These are phyloP conservation scores for Gymnosoma rotundatum DNA, from an alignment of 2,888 invertebrate genomes.

Conservation along the genomic window DNA sequence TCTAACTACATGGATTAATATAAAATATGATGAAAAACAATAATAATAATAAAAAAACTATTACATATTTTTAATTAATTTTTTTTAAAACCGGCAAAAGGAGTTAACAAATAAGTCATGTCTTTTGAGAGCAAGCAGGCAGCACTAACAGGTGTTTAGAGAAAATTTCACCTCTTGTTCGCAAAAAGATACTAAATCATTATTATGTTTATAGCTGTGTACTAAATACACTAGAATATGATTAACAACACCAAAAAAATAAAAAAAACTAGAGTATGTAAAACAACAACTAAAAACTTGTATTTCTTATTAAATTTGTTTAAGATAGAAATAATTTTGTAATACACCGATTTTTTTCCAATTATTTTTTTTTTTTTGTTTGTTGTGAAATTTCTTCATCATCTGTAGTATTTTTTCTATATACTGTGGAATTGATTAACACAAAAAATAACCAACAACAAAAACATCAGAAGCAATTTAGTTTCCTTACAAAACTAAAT, in stretches of 20 bases:
- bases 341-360: no score
- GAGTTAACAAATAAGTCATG: slow-evolving; percentile 41
- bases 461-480: slow-evolving; percentile 1
- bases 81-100: slow-evolving; percentile 45
- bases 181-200: not conserved
- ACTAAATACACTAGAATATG: slow-evolving; percentile 32
- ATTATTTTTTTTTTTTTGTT: slow-evolving; percentile 17
- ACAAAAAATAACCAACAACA: slow-evolving; percentile 1
- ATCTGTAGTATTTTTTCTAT: slow-evolving; percentile 19
- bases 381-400: slow-evolving; percentile 55
- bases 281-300: slow-evolving; percentile 37
- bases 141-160: slow-evolving; percentile 50
- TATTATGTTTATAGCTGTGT: slow-evolving; percentile 31
- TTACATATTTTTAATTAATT: slow-evolving; percentile 60
- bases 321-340: slow-evolving; percentile 48
- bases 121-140: slow-evolving; percentile 2
- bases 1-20: not conserved
- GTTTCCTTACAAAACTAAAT: slow-evolving; percentile 6
- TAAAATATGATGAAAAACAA: not conserved
- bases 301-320: slow-evolving; percentile 43
- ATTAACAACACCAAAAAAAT: slow-evolving; percentile 32
- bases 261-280: not conserved
- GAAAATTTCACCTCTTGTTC: slow-evolving; percentile 31
- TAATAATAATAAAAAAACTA: slow-evolving; percentile 10
- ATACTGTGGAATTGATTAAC: slow-evolving; percentile 44